Percentiles rank a stretch among this genome's conserved stretches.
Evolutionary conservation across 2,888 invertebrate genomes (phyloP).

Genomic region (Ochropacha duplaris): DNA sequence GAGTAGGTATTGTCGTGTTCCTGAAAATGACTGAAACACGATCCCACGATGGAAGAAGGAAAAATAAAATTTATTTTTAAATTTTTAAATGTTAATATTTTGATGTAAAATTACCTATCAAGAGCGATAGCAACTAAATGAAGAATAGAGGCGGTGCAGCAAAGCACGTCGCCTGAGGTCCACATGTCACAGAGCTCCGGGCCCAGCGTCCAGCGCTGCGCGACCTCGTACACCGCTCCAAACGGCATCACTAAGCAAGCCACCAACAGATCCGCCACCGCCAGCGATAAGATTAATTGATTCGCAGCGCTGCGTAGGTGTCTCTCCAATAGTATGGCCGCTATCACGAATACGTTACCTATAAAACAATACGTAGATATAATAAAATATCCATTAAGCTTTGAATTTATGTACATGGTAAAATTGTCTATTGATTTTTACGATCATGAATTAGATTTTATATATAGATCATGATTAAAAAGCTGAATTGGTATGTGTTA

Average conservation of each 20-base stretch:
- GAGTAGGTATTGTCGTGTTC: no score
- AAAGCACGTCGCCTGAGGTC: slow-evolving; percentile 95
- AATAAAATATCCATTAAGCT: slow-evolving; percentile 15
- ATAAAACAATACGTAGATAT: slow-evolving; percentile 39
- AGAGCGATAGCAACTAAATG: slow-evolving; percentile 92
- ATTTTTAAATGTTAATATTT: no score
- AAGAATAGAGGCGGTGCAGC: slow-evolving; percentile 92
- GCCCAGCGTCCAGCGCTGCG: slow-evolving; percentile 92
- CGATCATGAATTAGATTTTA: not conserved
- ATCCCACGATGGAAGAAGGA: not conserved
- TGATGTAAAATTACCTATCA: slow-evolving; percentile 84
- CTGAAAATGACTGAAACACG: no score
- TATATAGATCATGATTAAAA: not conserved
- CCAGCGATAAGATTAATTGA: slow-evolving; percentile 94
- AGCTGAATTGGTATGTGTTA: not conserved
- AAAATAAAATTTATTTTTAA: not conserved
- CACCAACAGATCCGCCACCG: slow-evolving; percentile 95
- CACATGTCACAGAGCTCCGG: slow-evolving; percentile 96
- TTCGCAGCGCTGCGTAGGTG: slow-evolving; percentile 95
- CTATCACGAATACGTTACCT: slow-evolving; percentile 98
- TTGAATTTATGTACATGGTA: slow-evolving; percentile 5
- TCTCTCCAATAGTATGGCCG: slow-evolving; percentile 93
- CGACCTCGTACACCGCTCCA: slow-evolving; percentile 90
- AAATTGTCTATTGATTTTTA: not conserved
- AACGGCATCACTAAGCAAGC: slow-evolving; percentile 92